These are phyloP conservation scores for Stigmatopora argus DNA, from an alignment of 2,113 vertebrate genomes.

Conservation along the genomic window DNA sequence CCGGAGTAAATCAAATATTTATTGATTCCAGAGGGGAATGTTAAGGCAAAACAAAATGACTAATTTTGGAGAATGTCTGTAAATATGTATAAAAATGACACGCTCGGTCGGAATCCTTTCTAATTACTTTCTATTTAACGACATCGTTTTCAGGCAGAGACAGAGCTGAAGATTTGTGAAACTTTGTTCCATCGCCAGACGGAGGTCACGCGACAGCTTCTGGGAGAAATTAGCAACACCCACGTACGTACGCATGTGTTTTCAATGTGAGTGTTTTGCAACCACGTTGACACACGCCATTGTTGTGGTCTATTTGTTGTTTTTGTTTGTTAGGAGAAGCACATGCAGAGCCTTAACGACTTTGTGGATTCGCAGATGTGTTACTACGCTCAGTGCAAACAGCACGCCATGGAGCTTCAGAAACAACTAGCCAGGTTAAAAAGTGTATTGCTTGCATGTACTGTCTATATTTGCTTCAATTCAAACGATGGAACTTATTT, in stretches of 20 bases:
- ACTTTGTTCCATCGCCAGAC: conserved; percentile 90
- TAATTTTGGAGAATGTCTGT: neutral
- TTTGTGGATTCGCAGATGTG: conserved; percentile 89
- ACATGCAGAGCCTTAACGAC: conserved; percentile 85
- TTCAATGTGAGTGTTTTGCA: neutral
- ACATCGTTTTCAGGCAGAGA: conserved; percentile 77
- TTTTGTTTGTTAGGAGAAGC: conserved; percentile 66
- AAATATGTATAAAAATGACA: neutral
- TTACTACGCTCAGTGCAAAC: conserved; percentile 88
- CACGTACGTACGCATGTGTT: conserved; percentile 73
- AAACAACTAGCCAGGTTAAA: conserved; percentile 87
- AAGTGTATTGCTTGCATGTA: neutral
- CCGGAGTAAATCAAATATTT: too few species aligned
- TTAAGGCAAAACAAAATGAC: neutral
- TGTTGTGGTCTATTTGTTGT: too few species aligned
- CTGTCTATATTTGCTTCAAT: too few species aligned
- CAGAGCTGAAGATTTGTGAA: conserved; percentile 86
- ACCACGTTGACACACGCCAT: neutral
- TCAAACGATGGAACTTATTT: too few species aligned
- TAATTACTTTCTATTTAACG: neutral
- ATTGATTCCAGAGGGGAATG: neutral
- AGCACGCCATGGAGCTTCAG: conserved; percentile 88
- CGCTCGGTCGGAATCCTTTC: neutral
- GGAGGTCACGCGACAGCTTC: conserved; percentile 78
- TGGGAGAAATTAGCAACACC: conserved; percentile 85